Evolutionary conservation across 2,888 invertebrate genomes (phyloP).

Genomic region (Campoplex nolae): DNA sequence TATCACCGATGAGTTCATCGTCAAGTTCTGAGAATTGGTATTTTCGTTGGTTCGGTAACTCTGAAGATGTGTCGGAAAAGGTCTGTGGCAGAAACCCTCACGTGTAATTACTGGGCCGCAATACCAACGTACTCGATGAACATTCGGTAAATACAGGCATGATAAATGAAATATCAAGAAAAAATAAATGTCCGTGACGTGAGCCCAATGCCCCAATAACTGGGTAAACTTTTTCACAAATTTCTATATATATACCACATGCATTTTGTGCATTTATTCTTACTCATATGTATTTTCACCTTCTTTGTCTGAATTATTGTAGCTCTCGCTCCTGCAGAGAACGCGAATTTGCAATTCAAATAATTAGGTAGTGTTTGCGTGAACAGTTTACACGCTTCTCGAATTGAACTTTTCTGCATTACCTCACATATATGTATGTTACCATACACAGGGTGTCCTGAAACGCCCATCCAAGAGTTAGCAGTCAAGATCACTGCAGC

Average conservation of each 20-base stretch:
- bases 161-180: slow-evolving; percentile 26
- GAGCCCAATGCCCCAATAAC: slow-evolving; percentile 82
- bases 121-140: slow-evolving; percentile 58
- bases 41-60: slow-evolving; percentile 14
- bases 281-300: background rate
- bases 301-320: slow-evolving; percentile 30
- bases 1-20: slow-evolving; percentile 60
- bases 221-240: slow-evolving; percentile 72
- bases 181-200: slow-evolving; percentile 39
- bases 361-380: slow-evolving; percentile 75
- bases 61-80: slow-evolving; percentile 46
- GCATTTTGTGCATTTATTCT: background rate
- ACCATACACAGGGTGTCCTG: background rate
- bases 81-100: slow-evolving; percentile 5
- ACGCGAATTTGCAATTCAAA: slow-evolving; percentile 80
- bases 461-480: background rate
- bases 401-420: slow-evolving; percentile 24
- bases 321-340: slow-evolving; percentile 42
- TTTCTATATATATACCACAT: background rate
- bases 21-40: slow-evolving; percentile 42
- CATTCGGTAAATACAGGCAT: slow-evolving; percentile 26
- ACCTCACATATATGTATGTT: slow-evolving; percentile 26
- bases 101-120: slow-evolving; percentile 16
- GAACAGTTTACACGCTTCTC: slow-evolving; percentile 67
- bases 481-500: background rate